A percentile compares a stretch with the other conserved stretches of the same genome.
These are phyloP conservation scores for Colaptes auratus DNA, from an alignment of 2,113 vertebrate species.

Conservation along the genomic window DNA sequence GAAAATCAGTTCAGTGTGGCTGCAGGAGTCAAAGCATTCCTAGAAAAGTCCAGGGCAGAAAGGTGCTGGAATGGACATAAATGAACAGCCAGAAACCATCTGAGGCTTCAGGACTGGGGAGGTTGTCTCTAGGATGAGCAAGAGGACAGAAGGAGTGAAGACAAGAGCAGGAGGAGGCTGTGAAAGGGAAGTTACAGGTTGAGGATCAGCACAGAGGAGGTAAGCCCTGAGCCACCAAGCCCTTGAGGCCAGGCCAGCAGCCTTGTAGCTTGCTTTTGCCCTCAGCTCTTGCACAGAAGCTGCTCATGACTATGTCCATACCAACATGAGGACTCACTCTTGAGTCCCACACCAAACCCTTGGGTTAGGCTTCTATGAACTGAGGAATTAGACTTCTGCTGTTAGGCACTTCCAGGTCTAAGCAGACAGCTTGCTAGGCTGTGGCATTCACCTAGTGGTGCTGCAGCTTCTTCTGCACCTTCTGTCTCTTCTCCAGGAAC, in stretches of 20 bases:
- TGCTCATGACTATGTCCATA: neutral
- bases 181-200: neutral
- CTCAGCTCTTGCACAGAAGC: no score
- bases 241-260: neutral
- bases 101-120: neutral
- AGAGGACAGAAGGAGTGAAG: neutral
- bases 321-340: neutral
- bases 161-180: neutral
- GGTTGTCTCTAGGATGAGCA: neutral
- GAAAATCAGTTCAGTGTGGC: neutral
- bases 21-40: neutral
- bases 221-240: neutral
- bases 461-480: neutral
- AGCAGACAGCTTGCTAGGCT: neutral
- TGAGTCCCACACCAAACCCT: neutral
- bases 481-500: neutral
- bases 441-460: neutral
- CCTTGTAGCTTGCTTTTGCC: neutral
- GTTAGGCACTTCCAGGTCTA: neutral
- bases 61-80: neutral
- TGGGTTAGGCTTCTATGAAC: neutral
- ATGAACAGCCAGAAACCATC: neutral
- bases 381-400: neutral
- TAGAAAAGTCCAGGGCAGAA: neutral
- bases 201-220: neutral